Evolutionary conservation across 2,113 vertebrate species (phyloP).

Genomic region (Mobula birostris): DNA sequence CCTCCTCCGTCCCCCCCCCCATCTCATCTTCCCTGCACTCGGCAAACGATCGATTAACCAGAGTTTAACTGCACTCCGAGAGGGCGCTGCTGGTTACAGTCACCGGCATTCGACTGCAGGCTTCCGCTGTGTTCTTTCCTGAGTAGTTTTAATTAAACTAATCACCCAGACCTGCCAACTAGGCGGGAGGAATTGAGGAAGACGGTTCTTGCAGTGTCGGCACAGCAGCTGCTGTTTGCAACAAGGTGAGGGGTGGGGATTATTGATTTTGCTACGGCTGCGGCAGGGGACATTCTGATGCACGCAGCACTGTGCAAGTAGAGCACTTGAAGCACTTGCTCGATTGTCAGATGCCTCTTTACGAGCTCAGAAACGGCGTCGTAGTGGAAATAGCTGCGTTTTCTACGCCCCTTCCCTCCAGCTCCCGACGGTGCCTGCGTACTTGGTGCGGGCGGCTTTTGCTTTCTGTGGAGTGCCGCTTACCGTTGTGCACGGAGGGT

Average conservation of each 20-base stretch:
- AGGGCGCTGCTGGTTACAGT: conserved; percentile 45
- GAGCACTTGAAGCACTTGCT: neutral
- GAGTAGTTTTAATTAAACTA: neutral
- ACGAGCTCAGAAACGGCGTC: neutral
- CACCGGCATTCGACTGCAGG: neutral
- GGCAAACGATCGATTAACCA: conserved; percentile 48
- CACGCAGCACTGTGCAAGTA: neutral
- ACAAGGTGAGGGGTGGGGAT: neutral
- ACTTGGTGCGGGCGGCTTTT: neutral
- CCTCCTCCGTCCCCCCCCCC: conserved; percentile 64
- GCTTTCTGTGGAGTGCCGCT: neutral
- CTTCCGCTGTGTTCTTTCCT: neutral
- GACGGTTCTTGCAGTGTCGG: neutral
- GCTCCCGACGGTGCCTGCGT: neutral
- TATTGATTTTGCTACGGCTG: neutral
- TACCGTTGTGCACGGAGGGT: neutral
- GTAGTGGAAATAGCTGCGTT: neutral
- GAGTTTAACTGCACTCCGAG: conserved; percentile 43
- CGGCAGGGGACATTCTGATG: neutral
- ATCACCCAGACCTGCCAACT: neutral
- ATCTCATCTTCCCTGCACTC: conserved; percentile 50
- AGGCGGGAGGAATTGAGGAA: neutral
- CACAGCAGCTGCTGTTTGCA: neutral
- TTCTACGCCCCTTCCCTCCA: neutral
- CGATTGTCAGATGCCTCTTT: neutral